Conservation (phyloP, 2,797 vertebrate species). For the Clarias laeviceps region DNA sequence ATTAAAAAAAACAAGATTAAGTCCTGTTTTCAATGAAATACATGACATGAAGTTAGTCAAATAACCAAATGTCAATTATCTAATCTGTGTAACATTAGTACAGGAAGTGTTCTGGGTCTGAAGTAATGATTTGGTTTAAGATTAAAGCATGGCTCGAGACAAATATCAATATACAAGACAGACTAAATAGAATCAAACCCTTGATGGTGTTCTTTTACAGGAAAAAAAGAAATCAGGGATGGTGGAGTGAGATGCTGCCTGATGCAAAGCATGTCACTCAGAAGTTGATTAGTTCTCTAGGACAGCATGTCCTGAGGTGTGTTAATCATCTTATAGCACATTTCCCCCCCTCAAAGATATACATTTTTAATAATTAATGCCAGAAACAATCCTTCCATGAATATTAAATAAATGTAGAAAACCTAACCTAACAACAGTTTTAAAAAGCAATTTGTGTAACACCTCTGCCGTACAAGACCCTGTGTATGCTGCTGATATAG, state of each 20-base stretch:
- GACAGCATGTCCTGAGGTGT: not conserved
- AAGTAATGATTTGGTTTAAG: not conserved
- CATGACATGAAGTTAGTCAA: not conserved
- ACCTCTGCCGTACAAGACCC: not conserved
- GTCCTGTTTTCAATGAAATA: constrained; percentile 31
- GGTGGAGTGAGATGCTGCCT: not conserved
- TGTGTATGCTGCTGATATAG: not conserved
- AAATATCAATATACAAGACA: not conserved
- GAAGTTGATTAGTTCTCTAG: too few relatives aligned
- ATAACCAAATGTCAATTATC: not conserved
- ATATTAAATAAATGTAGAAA: not conserved
- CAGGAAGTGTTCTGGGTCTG: not conserved
- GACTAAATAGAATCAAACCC: not conserved
- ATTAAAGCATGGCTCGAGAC: not conserved
- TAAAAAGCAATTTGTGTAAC: not conserved
- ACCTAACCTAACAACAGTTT: not conserved
- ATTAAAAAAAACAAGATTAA: constrained; percentile 30
- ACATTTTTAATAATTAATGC: too few relatives aligned
- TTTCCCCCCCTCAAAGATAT: too few relatives aligned
- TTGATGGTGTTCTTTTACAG: not conserved
- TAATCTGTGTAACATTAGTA: not conserved
- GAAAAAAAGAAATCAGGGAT: not conserved
- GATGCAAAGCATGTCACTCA: not conserved
- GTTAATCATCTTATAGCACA: not conserved
- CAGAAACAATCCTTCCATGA: not conserved